Evolutionary conservation across 2,888 invertebrate genomes (phyloP).

Genomic region (Ochropacha duplaris): DNA sequence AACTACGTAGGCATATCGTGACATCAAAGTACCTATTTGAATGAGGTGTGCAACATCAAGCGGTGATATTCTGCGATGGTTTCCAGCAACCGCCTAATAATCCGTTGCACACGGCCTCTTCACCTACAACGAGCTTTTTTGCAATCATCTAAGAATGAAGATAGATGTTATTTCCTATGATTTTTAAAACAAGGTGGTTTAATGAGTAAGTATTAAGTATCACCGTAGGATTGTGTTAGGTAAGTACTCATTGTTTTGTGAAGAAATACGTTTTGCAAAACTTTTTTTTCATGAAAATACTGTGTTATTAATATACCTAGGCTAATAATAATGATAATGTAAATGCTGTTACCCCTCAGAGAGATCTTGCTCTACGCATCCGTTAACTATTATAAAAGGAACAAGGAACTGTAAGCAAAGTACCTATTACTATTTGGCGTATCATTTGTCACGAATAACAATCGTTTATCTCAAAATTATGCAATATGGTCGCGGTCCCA

Average conservation of each 20-base stretch:
- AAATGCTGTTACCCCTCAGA: too few relatives aligned
- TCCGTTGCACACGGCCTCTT: slow-evolving; percentile 11
- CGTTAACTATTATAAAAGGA: too few relatives aligned
- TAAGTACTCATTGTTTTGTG: too few relatives aligned
- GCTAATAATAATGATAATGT: too few relatives aligned
- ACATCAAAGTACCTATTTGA: slow-evolving; percentile 29
- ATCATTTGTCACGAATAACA: background rate
- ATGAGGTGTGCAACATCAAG: slow-evolving; percentile 20
- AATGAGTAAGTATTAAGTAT: too few relatives aligned
- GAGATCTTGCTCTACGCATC: too few relatives aligned
- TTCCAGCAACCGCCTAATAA: slow-evolving; percentile 22
- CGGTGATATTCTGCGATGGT: slow-evolving; percentile 21
- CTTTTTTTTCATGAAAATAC: too few relatives aligned
- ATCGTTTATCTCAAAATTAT: background rate
- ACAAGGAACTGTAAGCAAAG: too few relatives aligned
- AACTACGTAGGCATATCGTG: slow-evolving; percentile 28
- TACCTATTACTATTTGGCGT: too few relatives aligned
- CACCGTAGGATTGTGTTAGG: too few relatives aligned
- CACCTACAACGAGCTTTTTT: slow-evolving; percentile 6
- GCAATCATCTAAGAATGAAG: background rate
- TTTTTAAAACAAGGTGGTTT: background rate
- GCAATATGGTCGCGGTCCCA: background rate
- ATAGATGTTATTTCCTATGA: background rate
- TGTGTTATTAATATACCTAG: too few relatives aligned
- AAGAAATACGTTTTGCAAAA: too few relatives aligned